These are phyloP conservation scores for Hoplodrina ambigua DNA, from an alignment of 2,888 invertebrate genomes.

Conservation along the genomic window DNA sequence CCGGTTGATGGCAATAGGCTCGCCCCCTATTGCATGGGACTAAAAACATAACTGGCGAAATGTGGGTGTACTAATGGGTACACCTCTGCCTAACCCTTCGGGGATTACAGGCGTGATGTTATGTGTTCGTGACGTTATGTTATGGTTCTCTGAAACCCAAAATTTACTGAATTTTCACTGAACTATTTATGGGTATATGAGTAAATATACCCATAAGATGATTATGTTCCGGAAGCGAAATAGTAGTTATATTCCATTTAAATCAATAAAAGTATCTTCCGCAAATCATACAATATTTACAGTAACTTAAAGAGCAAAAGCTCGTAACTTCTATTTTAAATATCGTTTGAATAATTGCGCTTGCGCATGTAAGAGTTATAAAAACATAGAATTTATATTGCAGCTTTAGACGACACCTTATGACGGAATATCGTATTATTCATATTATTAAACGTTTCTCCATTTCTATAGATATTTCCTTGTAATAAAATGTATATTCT, in stretches of 20 bases:
- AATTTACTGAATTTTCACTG: no score
- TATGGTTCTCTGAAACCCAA: no score
- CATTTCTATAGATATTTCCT: slow-evolving; percentile 21
- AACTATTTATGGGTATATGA: no score
- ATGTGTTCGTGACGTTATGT: no score
- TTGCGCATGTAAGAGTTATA: not conserved
- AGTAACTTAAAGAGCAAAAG: not conserved
- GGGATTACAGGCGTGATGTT: no score
- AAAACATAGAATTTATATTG: slow-evolving; percentile 1
- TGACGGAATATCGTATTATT: slow-evolving; percentile 1
- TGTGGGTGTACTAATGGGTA: no score
- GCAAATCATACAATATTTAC: not conserved
- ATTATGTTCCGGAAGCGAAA: not conserved
- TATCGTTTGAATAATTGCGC: not conserved
- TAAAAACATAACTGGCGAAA: no score
- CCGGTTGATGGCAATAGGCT: no score
- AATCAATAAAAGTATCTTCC: slow-evolving; percentile 5
- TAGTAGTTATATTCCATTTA: not conserved
- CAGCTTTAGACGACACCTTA: not conserved
- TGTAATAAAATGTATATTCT: slow-evolving; percentile 18
- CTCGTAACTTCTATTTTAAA: not conserved
- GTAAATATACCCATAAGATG: no score
- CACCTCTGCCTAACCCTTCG: no score
- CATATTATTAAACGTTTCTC: slow-evolving; percentile 6
- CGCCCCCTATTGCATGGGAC: no score